These are phyloP conservation scores for Polia nebulosa DNA, from an alignment of 2,888 invertebrate species.

Conservation along the genomic window DNA sequence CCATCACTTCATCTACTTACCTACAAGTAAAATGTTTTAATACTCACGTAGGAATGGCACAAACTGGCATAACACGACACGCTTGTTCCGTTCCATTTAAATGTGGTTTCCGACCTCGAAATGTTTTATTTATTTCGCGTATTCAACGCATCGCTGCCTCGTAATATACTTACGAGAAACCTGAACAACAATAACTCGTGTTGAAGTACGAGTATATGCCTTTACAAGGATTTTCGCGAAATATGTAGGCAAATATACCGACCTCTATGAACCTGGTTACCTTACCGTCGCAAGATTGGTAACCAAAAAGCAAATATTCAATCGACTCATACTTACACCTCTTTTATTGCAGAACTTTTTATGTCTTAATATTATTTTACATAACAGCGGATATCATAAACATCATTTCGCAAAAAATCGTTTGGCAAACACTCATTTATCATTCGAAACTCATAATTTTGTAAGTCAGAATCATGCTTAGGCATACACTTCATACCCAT, in stretches of 20 bases:
- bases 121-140: slow-evolving; percentile 38
- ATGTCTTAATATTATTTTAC: too few relatives aligned
- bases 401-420: too few relatives aligned
- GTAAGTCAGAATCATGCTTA: too few relatives aligned
- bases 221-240: background rate
- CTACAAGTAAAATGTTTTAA: background rate
- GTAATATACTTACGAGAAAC: slow-evolving; percentile 1
- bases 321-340: too few relatives aligned
- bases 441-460: too few relatives aligned
- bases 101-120: background rate
- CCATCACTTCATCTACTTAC: background rate
- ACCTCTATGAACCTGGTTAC: too few relatives aligned
- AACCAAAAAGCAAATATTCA: background rate
- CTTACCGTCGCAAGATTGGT: too few relatives aligned
- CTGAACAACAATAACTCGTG: slow-evolving; percentile 18
- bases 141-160: slow-evolving; percentile 17
- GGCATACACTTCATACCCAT: too few relatives aligned
- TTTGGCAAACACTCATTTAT: too few relatives aligned
- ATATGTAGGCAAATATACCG: background rate
- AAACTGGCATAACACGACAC: background rate
- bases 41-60: background rate
- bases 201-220: background rate
- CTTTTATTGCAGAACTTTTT: too few relatives aligned
- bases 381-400: too few relatives aligned
- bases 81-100: background rate